phyloP scores from a whole-genome alignment of 2,113 vertebrate genomes.

The Reinhardtius hippoglossoides region DNA sequence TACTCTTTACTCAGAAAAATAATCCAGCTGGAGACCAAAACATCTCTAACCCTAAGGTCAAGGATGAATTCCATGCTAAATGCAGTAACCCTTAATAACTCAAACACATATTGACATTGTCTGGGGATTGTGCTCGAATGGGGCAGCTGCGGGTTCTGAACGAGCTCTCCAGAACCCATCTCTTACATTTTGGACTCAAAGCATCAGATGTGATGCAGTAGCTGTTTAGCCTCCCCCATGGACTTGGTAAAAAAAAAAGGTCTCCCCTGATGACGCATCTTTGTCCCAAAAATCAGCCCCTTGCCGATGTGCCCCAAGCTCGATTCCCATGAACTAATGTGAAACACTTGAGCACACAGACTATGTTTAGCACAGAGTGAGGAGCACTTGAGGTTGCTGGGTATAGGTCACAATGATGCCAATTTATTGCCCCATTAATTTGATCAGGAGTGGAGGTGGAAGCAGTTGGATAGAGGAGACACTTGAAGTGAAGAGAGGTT shows the following conservation, averaged over 20 bases:
- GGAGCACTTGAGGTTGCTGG: conserved; percentile 22
- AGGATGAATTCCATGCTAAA: conserved; percentile 26
- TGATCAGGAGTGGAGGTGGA: conserved; percentile 23
- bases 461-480: conserved; percentile 24
- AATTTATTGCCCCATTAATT: conserved; percentile 33
- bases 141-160: conserved; percentile 26
- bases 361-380: conserved; percentile 5
- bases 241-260: conserved; percentile 1
- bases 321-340: conserved; percentile 60
- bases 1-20: not conserved
- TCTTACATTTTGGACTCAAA: conserved; percentile 28
- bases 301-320: not conserved
- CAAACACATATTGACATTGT: conserved; percentile 31
- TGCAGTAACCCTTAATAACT: conserved; percentile 31
- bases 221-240: conserved; percentile 16
- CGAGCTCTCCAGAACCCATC: conserved; percentile 31
- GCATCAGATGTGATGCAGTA: not conserved
- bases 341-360: conserved; percentile 17
- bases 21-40: conserved; percentile 13
- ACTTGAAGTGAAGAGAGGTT: conserved; percentile 30
- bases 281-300: conserved; percentile 15
- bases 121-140: conserved; percentile 38
- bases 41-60: conserved; percentile 15
- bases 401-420: conserved; percentile 20
- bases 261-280: conserved; percentile 17